These are phyloP conservation scores for Meriones psammophilus DNA, from an alignment of 2,797 vertebrate species.

Conservation along the genomic window DNA sequence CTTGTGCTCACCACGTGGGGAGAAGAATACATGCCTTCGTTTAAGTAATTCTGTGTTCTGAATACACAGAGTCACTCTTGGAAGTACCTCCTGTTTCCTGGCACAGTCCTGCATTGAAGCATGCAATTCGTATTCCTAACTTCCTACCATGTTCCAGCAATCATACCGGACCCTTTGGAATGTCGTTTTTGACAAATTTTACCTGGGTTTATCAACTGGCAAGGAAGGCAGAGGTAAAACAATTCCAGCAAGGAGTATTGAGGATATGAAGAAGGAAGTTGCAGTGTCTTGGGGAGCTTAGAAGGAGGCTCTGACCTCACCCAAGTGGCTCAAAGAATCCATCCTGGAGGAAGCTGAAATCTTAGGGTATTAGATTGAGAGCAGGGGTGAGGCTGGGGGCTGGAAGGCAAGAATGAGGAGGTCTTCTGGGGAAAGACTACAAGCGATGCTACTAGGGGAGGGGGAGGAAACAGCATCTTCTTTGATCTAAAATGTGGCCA, in stretches of 20 bases:
- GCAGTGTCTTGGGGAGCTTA: background rate
- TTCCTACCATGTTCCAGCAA: background rate
- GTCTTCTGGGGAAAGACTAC: background rate
- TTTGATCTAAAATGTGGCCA: background rate
- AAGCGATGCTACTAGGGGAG: background rate
- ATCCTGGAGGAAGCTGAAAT: background rate
- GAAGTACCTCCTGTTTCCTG: background rate
- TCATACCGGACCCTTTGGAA: background rate
- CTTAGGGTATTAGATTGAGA: background rate
- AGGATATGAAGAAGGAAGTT: background rate
- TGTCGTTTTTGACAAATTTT: background rate
- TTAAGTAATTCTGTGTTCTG: background rate
- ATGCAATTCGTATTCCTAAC: background rate
- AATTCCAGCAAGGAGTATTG: background rate
- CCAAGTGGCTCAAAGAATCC: background rate
- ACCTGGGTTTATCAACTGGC: background rate
- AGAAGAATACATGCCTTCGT: background rate
- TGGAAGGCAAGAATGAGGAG: background rate
- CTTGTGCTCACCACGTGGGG: background rate
- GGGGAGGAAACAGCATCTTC: background rate
- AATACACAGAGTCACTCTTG: background rate
- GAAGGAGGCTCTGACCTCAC: background rate
- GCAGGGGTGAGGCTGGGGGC: rapidly evolving
- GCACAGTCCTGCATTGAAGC: background rate
- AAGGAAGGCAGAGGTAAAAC: constrained; percentile 16